Evolutionary conservation across 2,888 invertebrate genomes (phyloP), one percentile per base, ranked within the genome.

Genomic region (Brenthis ino): DNA sequence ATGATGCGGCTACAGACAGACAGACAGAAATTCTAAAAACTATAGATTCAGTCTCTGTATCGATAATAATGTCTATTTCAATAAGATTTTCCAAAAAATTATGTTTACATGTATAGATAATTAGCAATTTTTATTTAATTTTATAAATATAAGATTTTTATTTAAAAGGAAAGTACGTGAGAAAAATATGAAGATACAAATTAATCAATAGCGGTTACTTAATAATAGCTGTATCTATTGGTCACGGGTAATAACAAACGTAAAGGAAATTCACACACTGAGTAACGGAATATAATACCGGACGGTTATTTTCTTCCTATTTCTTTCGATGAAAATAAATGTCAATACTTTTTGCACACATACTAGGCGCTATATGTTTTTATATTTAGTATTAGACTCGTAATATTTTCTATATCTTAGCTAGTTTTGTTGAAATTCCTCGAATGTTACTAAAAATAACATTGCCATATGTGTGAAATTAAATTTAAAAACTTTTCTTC

Each of bases 191-290:
- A 63, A 63, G 51, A 37, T 51, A 67, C 16, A 50, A 56, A 67
- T 67, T 61, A 67, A 67, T 67, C 51, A 56, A 63, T 63, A 43
- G 43, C 51, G 61, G 28, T 63, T 63, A 54, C 61, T 63, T 57
- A 56, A 67, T 63, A 61, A 33, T 57, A 63, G 51, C 56, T 50
- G 55, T 67, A 43, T 11, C 37, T 11, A 66, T 60, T 66, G 50
- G 67, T 63, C 67, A 67, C 56, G 61, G 67, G 56, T 67, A 67
- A 67, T 67, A 61, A 56, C 67, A 61, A 63, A 56, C 61, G 56
- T 48, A 50, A 56, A 55, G 56, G 61, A 50, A 55, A 63, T 67
- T 67, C 67, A 63, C 67, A 67, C 61, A 67, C 50, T 24, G 43
- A 43, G n/a, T 57, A 67, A 67, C 63, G 67, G 67, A 24, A 43